Conservation (phyloP, 2,797 vertebrate species). For the Coccyzus lansbergi region DNA sequence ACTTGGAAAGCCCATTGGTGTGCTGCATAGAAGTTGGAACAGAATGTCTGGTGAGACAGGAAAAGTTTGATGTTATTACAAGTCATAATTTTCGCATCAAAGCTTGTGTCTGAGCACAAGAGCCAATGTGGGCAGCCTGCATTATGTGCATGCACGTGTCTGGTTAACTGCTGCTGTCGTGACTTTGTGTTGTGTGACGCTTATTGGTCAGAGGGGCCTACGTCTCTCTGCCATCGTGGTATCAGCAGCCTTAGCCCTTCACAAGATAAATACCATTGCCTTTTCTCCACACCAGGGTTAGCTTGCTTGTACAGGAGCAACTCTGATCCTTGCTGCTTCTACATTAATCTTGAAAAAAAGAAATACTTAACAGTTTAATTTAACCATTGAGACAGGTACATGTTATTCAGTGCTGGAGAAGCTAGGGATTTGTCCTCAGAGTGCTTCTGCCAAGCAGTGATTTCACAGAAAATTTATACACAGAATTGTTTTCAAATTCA, state of each 20-base stretch:
- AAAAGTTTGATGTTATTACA: neutral
- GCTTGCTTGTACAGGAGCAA: neutral
- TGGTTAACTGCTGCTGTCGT: accelerated
- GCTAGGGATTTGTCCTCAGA: too few relatives aligned
- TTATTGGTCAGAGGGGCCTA: neutral
- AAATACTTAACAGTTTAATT: too few relatives aligned
- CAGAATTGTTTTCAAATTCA: too few relatives aligned
- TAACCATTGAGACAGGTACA: too few relatives aligned
- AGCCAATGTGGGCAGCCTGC: neutral
- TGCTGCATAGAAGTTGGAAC: neutral
- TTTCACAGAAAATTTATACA: too few relatives aligned
- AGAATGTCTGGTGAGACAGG: neutral
- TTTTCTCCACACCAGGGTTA: neutral
- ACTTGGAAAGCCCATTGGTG: neutral
- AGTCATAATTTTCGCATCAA: neutral
- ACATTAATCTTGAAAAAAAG: too few relatives aligned
- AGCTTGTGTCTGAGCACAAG: accelerated
- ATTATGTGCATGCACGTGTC: accelerated
- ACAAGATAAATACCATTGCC: neutral
- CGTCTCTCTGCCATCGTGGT: neutral
- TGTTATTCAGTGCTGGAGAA: too few relatives aligned
- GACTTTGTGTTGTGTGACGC: accelerated
- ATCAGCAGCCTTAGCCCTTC: neutral
- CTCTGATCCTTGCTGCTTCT: neutral
- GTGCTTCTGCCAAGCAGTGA: too few relatives aligned